Conservation (phyloP, 2,113 vertebrate species). For the Uria lomvia region DNA sequence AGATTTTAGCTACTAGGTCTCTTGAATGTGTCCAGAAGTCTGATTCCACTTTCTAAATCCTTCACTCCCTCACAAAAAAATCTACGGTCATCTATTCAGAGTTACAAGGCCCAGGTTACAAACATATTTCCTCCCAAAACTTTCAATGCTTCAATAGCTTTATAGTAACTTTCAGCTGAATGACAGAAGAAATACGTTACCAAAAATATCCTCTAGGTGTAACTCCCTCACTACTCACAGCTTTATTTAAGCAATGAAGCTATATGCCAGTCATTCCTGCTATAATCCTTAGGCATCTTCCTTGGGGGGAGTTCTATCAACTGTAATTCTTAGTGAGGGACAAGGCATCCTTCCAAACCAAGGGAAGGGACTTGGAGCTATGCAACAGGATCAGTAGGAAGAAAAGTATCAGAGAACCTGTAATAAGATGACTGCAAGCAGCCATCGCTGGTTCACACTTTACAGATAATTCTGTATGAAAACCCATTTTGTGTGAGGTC, state of each 20-base stretch:
- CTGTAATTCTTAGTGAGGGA: not conserved
- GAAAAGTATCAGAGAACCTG: not conserved
- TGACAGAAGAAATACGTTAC: not conserved
- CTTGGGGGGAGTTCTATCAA: not conserved
- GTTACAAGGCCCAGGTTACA: not conserved
- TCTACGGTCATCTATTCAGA: not conserved
- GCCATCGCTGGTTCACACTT: not conserved
- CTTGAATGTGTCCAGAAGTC: not conserved
- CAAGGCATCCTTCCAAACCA: not conserved
- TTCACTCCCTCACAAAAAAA: not conserved
- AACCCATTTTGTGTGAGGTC: not conserved
- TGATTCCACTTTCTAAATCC: not conserved
- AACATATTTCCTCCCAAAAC: not conserved
- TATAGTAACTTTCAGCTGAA: not conserved
- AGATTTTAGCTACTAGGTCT: not conserved
- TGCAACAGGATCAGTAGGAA: not conserved
- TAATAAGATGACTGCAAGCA: not conserved
- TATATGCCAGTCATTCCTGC: not conserved
- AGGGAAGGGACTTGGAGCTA: not conserved
- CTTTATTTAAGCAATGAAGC: not conserved
- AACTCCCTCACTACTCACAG: not conserved
- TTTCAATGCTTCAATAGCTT: not conserved
- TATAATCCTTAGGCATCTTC: not conserved
- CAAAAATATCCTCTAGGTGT: not conserved
- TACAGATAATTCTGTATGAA: not conserved